A percentile compares a stretch with the other conserved stretches of the same genome.
These are phyloP conservation scores for Diadromus collaris DNA, from an alignment of 2,888 invertebrate genomes.

Conservation along the genomic window DNA sequence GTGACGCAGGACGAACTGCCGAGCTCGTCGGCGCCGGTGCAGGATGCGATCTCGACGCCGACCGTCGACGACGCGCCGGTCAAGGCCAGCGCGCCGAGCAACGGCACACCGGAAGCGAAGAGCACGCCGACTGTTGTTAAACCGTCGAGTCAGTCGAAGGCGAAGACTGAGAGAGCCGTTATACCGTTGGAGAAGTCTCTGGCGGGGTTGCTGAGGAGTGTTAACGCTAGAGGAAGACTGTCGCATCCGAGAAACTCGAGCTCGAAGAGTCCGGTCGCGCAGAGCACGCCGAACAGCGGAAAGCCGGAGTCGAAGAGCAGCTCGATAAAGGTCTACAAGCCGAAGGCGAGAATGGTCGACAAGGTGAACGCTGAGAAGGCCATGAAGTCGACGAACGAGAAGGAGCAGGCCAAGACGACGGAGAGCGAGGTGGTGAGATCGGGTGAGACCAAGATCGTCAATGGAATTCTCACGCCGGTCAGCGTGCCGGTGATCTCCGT, in stretches of 20 bases:
- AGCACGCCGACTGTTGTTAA: neutral
- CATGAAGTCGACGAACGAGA: constrained; percentile 58
- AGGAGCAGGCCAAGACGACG: constrained; percentile 33
- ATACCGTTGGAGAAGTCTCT: constrained; percentile 51
- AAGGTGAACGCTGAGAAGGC: constrained; percentile 71
- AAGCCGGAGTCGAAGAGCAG: constrained; percentile 46
- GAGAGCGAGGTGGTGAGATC: constrained; percentile 28
- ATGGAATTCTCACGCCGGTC: constrained; percentile 43
- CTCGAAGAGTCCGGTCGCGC: constrained; percentile 12
- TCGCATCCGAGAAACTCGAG: constrained; percentile 47
- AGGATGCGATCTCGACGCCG: constrained; percentile 23
- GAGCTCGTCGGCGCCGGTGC: constrained; percentile 27
- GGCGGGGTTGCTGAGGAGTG: constrained; percentile 54
- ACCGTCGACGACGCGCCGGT: constrained; percentile 8
- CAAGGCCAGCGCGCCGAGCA: constrained; percentile 7
- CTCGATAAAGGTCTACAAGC: constrained; percentile 68
- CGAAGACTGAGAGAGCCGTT: constrained; percentile 41
- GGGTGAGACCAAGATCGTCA: constrained; percentile 33
- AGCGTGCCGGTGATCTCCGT: neutral
- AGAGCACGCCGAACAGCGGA: constrained; percentile 32
- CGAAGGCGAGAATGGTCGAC: constrained; percentile 72
- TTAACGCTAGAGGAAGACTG: constrained; percentile 48
- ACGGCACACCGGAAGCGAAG: constrained; percentile 26
- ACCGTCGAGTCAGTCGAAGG: constrained; percentile 30
- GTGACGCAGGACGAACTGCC: constrained; percentile 30